Percentiles rank a stretch among this genome's conserved stretches.
These are phyloP conservation scores for Alosa alosa DNA, from an alignment of 2,113 vertebrate species.

Conservation along the genomic window DNA sequence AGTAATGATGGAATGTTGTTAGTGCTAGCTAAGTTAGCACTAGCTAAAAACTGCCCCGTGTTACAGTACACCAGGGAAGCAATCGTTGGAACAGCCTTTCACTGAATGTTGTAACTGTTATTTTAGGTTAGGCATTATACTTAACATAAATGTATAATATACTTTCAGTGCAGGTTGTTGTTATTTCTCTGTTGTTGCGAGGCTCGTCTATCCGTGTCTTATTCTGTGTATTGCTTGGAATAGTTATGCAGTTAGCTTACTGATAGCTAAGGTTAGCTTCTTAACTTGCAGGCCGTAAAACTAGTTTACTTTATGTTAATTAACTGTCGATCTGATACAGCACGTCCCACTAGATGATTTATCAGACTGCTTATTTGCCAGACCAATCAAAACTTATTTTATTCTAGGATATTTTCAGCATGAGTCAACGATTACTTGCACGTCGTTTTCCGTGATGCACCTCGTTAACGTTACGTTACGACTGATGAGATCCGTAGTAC, in stretches of 20 bases:
- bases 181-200: neutral
- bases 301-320: neutral
- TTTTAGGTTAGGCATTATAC: neutral
- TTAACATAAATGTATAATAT: neutral
- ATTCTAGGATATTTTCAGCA: neutral
- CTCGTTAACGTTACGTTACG: neutral
- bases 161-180: neutral
- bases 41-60: neutral
- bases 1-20: slow-evolving; percentile 5
- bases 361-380: neutral
- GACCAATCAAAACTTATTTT: neutral
- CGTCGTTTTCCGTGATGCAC: neutral
- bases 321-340: neutral
- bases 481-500: neutral
- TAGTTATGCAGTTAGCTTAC: neutral
- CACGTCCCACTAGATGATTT: neutral
- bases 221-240: neutral
- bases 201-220: neutral
- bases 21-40: neutral
- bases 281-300: neutral
- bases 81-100: neutral
- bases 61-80: neutral
- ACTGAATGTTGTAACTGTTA: neutral
- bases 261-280: neutral
- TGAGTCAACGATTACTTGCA: neutral